Conservation (phyloP, 2,113 vertebrate genomes). For the Grantiella picta region DNA sequence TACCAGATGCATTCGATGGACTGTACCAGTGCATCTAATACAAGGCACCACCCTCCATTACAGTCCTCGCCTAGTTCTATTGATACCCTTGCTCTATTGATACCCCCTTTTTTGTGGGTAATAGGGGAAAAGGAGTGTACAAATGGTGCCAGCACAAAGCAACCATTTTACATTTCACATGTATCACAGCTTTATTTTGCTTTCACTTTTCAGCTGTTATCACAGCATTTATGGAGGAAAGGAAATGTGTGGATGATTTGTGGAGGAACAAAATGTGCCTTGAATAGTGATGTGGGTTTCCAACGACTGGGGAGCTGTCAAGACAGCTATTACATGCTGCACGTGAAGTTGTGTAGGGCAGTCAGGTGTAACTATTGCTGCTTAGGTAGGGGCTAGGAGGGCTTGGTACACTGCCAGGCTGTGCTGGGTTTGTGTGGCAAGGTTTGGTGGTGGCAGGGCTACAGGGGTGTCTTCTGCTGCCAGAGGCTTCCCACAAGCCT, state of each 20-base stretch:
- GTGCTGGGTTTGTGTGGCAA: background rate
- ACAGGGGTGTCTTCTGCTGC: background rate
- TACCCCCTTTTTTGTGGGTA: background rate
- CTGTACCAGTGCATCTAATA: background rate
- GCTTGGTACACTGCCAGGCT: background rate
- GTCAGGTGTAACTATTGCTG: background rate
- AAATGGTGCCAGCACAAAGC: background rate
- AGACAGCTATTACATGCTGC: background rate
- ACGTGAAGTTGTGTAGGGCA: background rate
- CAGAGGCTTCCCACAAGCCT: background rate
- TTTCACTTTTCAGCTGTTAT: constrained; percentile 59
- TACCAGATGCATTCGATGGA: background rate
- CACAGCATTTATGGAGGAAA: constrained; percentile 39
- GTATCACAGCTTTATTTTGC: constrained; percentile 52
- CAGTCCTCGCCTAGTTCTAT: background rate
- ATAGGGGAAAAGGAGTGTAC: background rate
- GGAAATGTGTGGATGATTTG: constrained; percentile 56
- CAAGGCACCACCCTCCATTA: background rate
- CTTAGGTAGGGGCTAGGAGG: background rate
- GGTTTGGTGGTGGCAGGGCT: background rate
- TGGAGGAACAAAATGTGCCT: constrained; percentile 38
- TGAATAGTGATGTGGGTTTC: constrained; percentile 3
- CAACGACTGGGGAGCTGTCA: background rate
- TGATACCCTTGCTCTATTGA: background rate
- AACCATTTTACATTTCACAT: constrained; percentile 24